phyloP scores from a whole-genome alignment of 2,797 vertebrate species.

The Threskiornis aethiopicus region DNA sequence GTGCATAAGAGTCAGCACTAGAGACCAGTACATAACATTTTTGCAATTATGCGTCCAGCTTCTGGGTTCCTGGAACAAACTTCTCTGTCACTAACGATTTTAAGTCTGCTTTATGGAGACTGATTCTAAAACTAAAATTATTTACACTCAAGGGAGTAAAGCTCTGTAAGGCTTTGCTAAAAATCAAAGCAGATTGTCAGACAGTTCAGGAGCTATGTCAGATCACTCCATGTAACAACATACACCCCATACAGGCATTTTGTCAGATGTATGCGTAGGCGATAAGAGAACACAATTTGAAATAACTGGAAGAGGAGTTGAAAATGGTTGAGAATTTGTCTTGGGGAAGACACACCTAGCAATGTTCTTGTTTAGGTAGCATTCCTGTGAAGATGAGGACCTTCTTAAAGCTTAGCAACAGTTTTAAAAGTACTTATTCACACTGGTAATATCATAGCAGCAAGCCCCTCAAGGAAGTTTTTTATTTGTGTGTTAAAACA shows the following conservation, averaged over 20 bases:
- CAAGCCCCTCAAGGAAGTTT: neutral
- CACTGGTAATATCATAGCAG: neutral
- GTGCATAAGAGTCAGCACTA: fast-evolving
- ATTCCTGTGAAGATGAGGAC: neutral
- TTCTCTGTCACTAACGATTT: neutral
- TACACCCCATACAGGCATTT: neutral
- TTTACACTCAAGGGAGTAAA: neutral
- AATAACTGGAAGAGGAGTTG: neutral
- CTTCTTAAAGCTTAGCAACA: neutral
- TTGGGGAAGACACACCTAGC: neutral
- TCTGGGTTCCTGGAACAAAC: neutral
- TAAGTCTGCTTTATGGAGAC: neutral
- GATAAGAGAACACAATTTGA: neutral
- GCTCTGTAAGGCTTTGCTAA: neutral
- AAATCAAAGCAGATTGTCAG: neutral
- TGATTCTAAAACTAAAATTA: neutral
- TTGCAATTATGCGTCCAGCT: neutral
- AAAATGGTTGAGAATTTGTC: neutral
- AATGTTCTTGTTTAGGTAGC: neutral
- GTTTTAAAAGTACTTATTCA: neutral
- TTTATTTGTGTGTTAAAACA: neutral
- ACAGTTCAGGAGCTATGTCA: neutral
- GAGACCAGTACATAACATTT: neutral
- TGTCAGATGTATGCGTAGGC: neutral
- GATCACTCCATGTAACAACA: neutral